A percentile compares a stretch with the other conserved stretches of the same genome.
These are phyloP conservation scores for Noctua janthina DNA, from an alignment of 2,888 invertebrate genomes.

Conservation along the genomic window DNA sequence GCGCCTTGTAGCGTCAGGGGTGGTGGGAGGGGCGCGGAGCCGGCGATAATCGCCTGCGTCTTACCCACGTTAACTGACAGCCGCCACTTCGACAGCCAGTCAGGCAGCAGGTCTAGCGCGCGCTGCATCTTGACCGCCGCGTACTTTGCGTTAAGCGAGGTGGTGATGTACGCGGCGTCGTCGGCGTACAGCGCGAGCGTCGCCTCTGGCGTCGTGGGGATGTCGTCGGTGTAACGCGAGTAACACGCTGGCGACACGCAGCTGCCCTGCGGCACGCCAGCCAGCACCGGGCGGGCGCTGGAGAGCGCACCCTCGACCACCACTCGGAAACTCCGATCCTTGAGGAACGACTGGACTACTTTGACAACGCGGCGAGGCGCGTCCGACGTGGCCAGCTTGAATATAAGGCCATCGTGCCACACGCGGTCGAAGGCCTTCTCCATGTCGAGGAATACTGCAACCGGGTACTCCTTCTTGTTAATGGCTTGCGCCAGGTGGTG, in stretches of 20 bases:
- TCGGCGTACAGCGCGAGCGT: not conserved
- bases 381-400: not conserved
- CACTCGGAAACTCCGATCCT: not conserved
- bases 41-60: not conserved
- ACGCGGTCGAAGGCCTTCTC: not conserved
- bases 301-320: not conserved
- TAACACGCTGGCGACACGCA: not conserved
- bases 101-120: not conserved
- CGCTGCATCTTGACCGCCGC: not conserved
- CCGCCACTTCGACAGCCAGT: too few species aligned
- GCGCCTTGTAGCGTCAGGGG: too few species aligned
- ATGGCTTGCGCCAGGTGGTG: too few species aligned
- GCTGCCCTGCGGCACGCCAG: not conserved
- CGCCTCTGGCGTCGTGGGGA: not conserved
- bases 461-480: not conserved
- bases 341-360: not conserved
- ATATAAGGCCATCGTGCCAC: not conserved
- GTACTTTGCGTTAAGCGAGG: not conserved
- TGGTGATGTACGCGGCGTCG: not conserved
- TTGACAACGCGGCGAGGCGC: not conserved
- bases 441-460: not conserved
- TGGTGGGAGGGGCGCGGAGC: not conserved
- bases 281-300: not conserved
- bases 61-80: not conserved
- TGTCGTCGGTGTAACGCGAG: not conserved